Conservation (phyloP, 2,888 invertebrate genomes). For the Leucophenga montana region DNA sequence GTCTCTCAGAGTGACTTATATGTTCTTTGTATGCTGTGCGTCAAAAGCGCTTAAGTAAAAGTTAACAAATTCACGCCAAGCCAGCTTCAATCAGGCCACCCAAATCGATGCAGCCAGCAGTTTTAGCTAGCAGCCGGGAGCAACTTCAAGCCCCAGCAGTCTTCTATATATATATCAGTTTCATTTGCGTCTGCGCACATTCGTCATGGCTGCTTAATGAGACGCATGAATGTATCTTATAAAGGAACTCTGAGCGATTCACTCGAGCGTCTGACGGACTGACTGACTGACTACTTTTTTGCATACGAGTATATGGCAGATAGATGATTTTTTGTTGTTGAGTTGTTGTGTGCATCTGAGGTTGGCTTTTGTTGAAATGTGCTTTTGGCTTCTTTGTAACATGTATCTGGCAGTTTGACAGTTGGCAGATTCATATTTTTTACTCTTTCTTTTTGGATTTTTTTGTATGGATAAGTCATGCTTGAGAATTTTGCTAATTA, state of each 20-base stretch:
- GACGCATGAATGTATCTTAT: conserved; percentile 48
- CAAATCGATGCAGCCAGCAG: conserved; percentile 48
- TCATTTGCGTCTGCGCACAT: conserved; percentile 54
- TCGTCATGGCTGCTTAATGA: conserved; percentile 72
- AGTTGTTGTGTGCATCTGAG: conserved; percentile 35
- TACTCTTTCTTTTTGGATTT: conserved; percentile 22
- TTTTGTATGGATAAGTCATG: too few species aligned
- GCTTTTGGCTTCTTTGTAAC: conserved; percentile 50
- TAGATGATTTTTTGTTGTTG: conserved; percentile 20
- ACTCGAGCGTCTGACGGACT: conserved; percentile 34
- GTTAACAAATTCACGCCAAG: conserved; percentile 72
- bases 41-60: conserved; percentile 61
- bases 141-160: neutral
- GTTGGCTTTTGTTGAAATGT: conserved; percentile 48
- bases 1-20: conserved; percentile 28
- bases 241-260: conserved; percentile 50
- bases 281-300: neutral
- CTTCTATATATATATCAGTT: conserved; percentile 62
- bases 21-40: conserved; percentile 35
- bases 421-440: conserved; percentile 32
- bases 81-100: conserved; percentile 67
- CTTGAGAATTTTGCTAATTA: conserved; percentile 17
- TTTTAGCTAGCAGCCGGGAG: conserved; percentile 36
- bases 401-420: conserved; percentile 32
- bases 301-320: neutral